A percentile compares a stretch with the other conserved stretches of the same genome.
Evolutionary conservation across 2,888 invertebrate species (phyloP).

Genomic region (Habrosyne pyritoides): DNA sequence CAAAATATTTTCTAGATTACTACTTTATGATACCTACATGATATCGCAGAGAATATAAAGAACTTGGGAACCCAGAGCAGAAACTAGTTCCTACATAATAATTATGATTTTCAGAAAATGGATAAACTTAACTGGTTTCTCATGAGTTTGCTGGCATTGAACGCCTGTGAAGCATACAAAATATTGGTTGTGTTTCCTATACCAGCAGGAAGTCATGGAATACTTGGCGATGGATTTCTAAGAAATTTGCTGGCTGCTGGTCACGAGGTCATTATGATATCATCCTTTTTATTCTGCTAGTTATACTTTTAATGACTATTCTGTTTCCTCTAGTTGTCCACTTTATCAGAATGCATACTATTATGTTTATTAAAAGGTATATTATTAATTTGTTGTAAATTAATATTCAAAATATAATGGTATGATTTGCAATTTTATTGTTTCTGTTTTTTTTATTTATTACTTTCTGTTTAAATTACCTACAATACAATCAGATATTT

Average conservation of each 20-base stretch:
- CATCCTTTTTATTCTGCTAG: neutral
- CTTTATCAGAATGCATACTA: no score
- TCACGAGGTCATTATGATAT: conserved; percentile 41
- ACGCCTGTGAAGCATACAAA: conserved; percentile 37
- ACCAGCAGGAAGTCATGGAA: conserved; percentile 47
- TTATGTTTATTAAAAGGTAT: no score
- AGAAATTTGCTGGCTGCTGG: conserved; percentile 47
- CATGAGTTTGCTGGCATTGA: conserved; percentile 3
- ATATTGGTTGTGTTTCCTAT: conserved; percentile 47
- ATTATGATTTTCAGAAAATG: conserved; percentile 5
- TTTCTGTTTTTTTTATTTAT: no score
- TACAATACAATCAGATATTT: no score
- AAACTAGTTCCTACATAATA: neutral
- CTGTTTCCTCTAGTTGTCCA: neutral
- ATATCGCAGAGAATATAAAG: no score
- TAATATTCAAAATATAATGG: no score
- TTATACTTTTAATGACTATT: no score
- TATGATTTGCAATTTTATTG: no score
- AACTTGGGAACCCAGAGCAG: neutral
- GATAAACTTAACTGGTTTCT: conserved; percentile 22
- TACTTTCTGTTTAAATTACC: no score
- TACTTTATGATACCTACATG: no score
- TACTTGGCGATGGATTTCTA: conserved; percentile 49
- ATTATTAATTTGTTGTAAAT: no score
- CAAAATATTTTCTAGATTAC: no score